Base-by-base conservation (phyloP, 2,888 invertebrate genomes). In the Eilema depressum region DNA sequence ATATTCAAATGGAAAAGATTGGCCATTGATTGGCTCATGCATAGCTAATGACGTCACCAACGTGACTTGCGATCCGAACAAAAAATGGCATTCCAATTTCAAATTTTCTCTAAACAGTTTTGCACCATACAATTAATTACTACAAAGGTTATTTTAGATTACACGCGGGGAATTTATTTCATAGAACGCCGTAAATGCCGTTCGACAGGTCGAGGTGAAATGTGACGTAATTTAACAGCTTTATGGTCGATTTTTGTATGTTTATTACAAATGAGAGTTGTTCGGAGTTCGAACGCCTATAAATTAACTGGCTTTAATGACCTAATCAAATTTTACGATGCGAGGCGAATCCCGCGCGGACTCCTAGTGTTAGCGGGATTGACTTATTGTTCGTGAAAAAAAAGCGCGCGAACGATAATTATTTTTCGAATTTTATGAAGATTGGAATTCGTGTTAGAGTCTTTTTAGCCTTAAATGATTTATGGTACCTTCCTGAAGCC, bases 321-420 rank as follows among this genome's bases (percentile, higher is more conserved):
- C 90, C 93, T 95, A 95, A 95, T 95, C 95, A 95, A 95, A 94
- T 91, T 95, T 95, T 95, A 95, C 94, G 95, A 94, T 90, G 93
- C 95, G 93, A 89, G 90, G 89, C 95, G 94, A 95, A 95, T 95
- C 91, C 92, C 88, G 78, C 28, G 73, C 84, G 86, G 91, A 95
- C 95, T 95, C 91, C 95, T 95, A 94, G 95, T 95, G 94, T 95
- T 95, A 74, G 90, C 84, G 83, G 89, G 91, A 94, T 94, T 93
- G 94, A 94, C 94, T 95, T 94, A 93, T 94, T 93, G 93, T 91
- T 88, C 85, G 87, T 86, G 82, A 88, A 88, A 89, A 81, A 90
- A 89, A 86, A 85, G 79, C 76, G 74, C 78, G 79, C 84, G 85
- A 83, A 74, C 84, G 86, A 84, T 93, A 94, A 94, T 95, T 94